Conservation (phyloP, 2,113 vertebrate species). For the Pristiophorus japonicus region DNA sequence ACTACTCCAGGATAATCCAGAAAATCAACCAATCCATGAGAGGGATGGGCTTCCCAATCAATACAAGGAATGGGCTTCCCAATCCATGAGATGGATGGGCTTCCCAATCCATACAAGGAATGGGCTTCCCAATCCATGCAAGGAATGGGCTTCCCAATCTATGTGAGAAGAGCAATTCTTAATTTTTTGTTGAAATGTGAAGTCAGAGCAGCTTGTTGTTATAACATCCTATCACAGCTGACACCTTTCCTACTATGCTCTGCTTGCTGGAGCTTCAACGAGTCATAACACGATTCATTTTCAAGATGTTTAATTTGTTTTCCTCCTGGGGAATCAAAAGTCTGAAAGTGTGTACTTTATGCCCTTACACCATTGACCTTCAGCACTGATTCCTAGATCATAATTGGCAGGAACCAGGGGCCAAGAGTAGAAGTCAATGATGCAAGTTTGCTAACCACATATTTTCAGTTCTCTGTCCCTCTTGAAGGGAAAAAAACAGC, state of each 20-base stretch:
- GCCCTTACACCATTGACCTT: neutral
- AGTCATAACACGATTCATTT: neutral
- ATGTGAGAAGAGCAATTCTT: neutral
- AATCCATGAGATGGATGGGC: no score
- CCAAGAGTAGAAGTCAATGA: neutral
- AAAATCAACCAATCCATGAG: neutral
- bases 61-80: neutral
- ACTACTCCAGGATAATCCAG: neutral
- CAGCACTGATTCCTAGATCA: conserved; percentile 2
- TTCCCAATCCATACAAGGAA: no score
- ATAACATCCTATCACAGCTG: neutral
- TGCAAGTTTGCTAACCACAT: neutral
- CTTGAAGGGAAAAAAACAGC: neutral
- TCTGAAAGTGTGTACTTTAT: neutral
- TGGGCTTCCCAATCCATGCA: no score
- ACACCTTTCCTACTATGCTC: neutral
- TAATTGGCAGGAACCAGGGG: conserved; percentile 10
- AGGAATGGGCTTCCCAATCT: neutral
- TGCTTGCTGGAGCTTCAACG: neutral
- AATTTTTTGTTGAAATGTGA: neutral
- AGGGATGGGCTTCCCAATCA: neutral
- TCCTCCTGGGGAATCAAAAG: neutral
- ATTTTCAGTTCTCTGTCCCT: neutral
- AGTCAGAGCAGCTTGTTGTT: neutral
- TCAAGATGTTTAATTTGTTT: conserved; percentile 30